Base-by-base conservation (phyloP, 2,888 invertebrate species). In the Caradrina kadenii region DNA sequence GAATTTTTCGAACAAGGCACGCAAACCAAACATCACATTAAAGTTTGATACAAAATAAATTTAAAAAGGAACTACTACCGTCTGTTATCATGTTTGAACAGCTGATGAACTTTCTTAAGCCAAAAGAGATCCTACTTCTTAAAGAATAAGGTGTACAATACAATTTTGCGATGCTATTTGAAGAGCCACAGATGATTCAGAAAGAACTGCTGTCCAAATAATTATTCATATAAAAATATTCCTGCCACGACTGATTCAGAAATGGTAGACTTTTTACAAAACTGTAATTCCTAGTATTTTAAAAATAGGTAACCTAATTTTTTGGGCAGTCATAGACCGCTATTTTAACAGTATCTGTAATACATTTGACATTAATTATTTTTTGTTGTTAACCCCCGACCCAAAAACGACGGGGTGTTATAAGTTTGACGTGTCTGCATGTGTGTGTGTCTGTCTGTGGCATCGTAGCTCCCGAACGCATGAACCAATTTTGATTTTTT, bases 11-110 rank as follows among this genome's bases (percentile, higher is more conserved):
- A 2, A 19, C 15, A 26, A 63, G 1, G 19, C 31, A 35, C 21
- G 10, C n/a, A 15, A 64, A 19, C 39, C 6, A 6, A 5, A 22
- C 5, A 15, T 19, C 13, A 10, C 3, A 39, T 6, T 19, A 15
- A 53, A 15, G 5, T 60, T 45, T 69, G 1, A 49, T 55, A 63
- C 17, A 58, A 64, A 69, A 55, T 63, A 62, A 73, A 60, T 54
- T 26, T n/a, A 11, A 22, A 67, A 63, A 56, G 26, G 66, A 59
- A 67, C 13, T 39, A 49, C 19, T 66, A 15, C 19, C 52, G 73
- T 69, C 70, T 71, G 71, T 63, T 55, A 67, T 48, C 58, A 63
- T 83, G 48, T 84, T 84, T 83, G 58, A 83, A 73, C 83, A 84
- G 85, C 85, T 84, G 83, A 74, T 78, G 55, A 50, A 15, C 4